These are phyloP conservation scores for Ariopsis seemanni DNA, from an alignment of 2,113 vertebrate species.

Conservation along the genomic window DNA sequence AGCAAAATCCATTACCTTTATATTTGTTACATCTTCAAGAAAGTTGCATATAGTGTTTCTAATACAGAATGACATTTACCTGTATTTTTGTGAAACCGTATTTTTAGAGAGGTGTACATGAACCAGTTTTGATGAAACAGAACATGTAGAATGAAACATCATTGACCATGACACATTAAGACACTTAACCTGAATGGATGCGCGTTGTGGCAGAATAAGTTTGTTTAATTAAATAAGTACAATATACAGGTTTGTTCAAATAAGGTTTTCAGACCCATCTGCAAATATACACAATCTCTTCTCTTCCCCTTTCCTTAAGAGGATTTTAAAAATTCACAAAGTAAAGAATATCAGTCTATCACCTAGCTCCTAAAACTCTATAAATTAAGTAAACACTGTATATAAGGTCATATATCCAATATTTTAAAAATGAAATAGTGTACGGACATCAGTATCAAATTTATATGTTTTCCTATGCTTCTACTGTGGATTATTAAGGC, in stretches of 20 bases:
- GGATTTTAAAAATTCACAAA: slow-evolving; percentile 5
- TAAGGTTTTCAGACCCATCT: neutral
- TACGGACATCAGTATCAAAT: neutral
- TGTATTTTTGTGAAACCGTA: neutral
- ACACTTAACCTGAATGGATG: neutral
- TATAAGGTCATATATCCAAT: neutral
- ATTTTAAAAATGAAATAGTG: neutral
- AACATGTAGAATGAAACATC: neutral
- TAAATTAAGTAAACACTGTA: slow-evolving; percentile 9
- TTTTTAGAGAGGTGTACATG: neutral
- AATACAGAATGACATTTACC: neutral
- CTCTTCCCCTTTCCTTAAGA: slow-evolving; percentile 22
- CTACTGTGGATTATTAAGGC: slow-evolving; percentile 23
- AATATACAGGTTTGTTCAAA: slow-evolving; percentile 28
- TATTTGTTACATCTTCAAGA: neutral
- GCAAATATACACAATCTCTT: slow-evolving; percentile 4
- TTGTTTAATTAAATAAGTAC: slow-evolving; percentile 39
- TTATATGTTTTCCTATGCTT: neutral
- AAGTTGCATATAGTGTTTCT: neutral
- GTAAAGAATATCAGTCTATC: neutral
- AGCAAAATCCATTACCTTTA: neutral
- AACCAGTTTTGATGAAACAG: neutral
- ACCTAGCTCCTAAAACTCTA: neutral
- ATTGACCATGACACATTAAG: neutral
- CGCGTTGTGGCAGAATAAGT: neutral